Evolutionary conservation across 2,113 vertebrate genomes (phyloP).

Genomic region (Scomber colias): DNA sequence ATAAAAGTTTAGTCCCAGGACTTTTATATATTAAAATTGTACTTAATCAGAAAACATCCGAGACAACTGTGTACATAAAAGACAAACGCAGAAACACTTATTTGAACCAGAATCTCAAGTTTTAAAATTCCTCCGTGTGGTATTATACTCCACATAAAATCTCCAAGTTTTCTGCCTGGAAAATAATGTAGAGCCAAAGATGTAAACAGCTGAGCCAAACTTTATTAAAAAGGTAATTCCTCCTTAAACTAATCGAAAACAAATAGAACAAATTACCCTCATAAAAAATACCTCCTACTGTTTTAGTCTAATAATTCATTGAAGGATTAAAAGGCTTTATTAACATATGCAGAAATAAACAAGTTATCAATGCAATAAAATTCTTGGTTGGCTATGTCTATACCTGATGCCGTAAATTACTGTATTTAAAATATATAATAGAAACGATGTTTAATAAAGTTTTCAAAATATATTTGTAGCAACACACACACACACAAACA

Average conservation of each 20-base stretch:
- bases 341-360: too few relatives aligned
- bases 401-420: too few relatives aligned
- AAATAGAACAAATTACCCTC: constrained; percentile 21
- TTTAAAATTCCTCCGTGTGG: constrained; percentile 9
- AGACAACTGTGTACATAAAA: neutral
- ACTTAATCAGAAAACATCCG: neutral
- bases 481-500: too few relatives aligned
- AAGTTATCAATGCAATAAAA: too few relatives aligned
- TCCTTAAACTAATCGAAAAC: constrained; percentile 12
- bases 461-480: too few relatives aligned
- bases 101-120: constrained; percentile 1
- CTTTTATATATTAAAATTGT: neutral
- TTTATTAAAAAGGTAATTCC: constrained; percentile 43
- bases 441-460: too few relatives aligned
- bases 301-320: neutral
- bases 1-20: neutral
- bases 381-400: too few relatives aligned
- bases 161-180: constrained; percentile 32
- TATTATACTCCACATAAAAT: constrained; percentile 39
- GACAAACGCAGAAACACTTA: neutral
- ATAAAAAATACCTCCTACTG: constrained; percentile 18
- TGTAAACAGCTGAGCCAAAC: constrained; percentile 18
- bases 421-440: too few relatives aligned
- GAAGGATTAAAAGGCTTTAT: too few relatives aligned
- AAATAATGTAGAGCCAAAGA: constrained; percentile 33